Base-by-base conservation (phyloP, 1,140 invertebrate species). In the Heliconius nattereri region DNA sequence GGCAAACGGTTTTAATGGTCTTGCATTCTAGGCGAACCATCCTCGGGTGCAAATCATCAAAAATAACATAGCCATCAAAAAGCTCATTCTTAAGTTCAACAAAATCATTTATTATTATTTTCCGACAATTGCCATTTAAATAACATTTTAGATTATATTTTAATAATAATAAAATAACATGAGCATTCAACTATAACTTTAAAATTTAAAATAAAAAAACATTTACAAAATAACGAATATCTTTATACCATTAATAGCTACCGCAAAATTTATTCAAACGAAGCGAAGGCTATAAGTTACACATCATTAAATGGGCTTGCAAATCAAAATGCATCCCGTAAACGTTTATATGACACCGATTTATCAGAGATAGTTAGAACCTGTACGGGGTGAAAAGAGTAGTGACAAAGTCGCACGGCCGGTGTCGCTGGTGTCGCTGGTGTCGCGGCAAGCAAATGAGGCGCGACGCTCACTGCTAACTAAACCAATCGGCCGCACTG, bases 381-480 rank as follows among this genome's bases (percentile, higher is more conserved):
- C 83, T 87, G 88, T 57, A 71, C 83, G 89, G 85, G 87, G 87
- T 92, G 90, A 90, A 93, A 93, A 94, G 90, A 92, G 89, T 91
- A 89, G 81, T 91, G 89, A 92, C 90, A 91, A 91, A 92, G 88
- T 92, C 88, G 86, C 75, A 81, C 82, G 88, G 84, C 84, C 76
- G 82, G 83, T 85, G 89, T 85, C 82, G 86, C 87, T 32, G 32
- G 32, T 32, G 32, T 32, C 32, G 32, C 84, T 78, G 82, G 83
- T 85, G 89, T 85, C 82, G 86, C 87, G 87, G 91, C 89, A 89
- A 92, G 90, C 90, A 94, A 92, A 94, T 93, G 92, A 94, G 91
- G 92, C 91, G 90, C 91, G 86, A 90, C 91, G 92, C 91, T 92
- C 90, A 85, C 91, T 93, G 91, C 91, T 93, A 94, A 94, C 92